These are phyloP conservation scores for Plestiodon gilberti DNA, from an alignment of 2,113 vertebrate genomes.

Conservation along the genomic window DNA sequence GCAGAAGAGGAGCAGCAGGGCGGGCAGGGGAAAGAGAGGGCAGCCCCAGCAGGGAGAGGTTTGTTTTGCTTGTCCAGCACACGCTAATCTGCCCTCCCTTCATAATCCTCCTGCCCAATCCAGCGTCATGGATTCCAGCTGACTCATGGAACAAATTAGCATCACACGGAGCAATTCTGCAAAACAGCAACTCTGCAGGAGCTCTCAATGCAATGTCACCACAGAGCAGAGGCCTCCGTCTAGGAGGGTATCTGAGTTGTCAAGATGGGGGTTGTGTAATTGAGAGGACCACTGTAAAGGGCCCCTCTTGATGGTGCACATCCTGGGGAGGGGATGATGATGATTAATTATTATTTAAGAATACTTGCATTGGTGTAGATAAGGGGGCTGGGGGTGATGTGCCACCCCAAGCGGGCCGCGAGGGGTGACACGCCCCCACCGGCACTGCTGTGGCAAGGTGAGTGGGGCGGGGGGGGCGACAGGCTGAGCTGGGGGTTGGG, in stretches of 20 bases:
- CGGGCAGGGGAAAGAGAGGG: not conserved
- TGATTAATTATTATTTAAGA: no score
- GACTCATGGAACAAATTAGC: not conserved
- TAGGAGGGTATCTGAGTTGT: not conserved
- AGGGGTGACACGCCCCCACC: no score
- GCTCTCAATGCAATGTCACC: not conserved
- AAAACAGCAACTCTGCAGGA: not conserved
- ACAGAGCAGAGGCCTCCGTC: not conserved
- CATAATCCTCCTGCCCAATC: not conserved
- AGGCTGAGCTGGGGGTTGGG: no score
- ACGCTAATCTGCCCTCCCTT: not conserved
- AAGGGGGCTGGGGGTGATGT: no score
- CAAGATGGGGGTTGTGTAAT: not conserved
- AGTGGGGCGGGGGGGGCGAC: no score
- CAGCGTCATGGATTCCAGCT: not conserved
- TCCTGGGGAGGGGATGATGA: no score
- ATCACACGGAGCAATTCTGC: not conserved
- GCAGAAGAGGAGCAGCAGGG: no score
- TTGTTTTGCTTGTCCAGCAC: not conserved
- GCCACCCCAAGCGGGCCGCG: no score
- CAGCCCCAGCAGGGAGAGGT: not conserved
- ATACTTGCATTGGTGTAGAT: no score
- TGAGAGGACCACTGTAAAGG: not conserved
- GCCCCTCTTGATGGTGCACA: not conserved
- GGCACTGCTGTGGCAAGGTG: no score